Percentiles rank a stretch among this genome's conserved stretches.
Evolutionary conservation across 2,888 invertebrate genomes (phyloP).

Genomic region (Hermaeophaga mercurialis): DNA sequence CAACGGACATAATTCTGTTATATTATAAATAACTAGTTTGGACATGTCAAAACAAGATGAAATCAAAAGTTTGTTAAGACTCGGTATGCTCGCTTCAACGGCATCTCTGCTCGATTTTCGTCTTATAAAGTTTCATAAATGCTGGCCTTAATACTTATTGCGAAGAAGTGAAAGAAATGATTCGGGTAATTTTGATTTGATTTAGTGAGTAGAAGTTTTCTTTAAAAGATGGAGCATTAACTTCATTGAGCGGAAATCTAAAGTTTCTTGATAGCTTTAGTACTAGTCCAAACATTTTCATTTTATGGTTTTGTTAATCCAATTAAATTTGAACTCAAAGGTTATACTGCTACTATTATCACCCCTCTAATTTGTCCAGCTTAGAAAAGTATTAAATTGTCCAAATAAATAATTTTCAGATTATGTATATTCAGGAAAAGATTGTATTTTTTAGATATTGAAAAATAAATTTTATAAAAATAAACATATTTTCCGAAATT

Average conservation of each 20-base stretch:
- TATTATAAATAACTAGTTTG: constrained; percentile 15
- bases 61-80: constrained; percentile 19
- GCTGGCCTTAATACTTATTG: constrained; percentile 22
- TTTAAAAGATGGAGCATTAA: constrained; percentile 18
- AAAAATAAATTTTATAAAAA: too few relatives aligned
- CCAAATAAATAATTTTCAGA: too few relatives aligned
- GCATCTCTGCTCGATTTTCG: constrained; percentile 18
- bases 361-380: too few relatives aligned
- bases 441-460: too few relatives aligned
- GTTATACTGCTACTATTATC: too few relatives aligned
- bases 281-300: constrained; percentile 2
- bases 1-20: constrained; percentile 2
- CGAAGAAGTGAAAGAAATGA: constrained; percentile 21
- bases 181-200: constrained; percentile 23
- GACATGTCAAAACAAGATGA: constrained; percentile 7
- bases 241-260: constrained; percentile 12
- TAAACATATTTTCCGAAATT: too few relatives aligned
- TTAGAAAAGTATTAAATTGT: too few relatives aligned
- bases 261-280: constrained; percentile 15
- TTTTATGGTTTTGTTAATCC: constrained; percentile 1
- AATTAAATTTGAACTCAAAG: constrained; percentile 2
- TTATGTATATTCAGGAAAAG: too few relatives aligned
- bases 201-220: constrained; percentile 16
- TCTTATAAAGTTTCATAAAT: constrained; percentile 15
- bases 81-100: constrained; percentile 1